Evolutionary conservation across 2,888 invertebrate genomes (phyloP).

Genomic region (Sphinx pinastri): DNA sequence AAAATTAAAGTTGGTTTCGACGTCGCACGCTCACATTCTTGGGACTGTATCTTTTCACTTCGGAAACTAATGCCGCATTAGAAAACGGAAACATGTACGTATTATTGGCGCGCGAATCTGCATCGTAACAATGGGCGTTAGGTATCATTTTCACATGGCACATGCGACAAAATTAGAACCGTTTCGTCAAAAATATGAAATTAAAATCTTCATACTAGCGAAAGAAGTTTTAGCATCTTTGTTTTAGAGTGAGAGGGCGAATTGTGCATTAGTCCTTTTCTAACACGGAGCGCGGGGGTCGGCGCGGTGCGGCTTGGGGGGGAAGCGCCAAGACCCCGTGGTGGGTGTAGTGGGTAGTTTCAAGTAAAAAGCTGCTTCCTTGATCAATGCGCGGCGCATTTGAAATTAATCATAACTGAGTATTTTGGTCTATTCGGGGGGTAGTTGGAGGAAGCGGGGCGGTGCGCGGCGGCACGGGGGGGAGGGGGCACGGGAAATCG

Average conservation of each 20-base stretch:
- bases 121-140: constrained; percentile 37
- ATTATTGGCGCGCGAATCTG: constrained; percentile 36
- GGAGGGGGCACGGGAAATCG: constrained; percentile 72
- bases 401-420: constrained; percentile 84
- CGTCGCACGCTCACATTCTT: constrained; percentile 67
- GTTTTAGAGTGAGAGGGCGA: constrained; percentile 82
- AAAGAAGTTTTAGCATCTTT: constrained; percentile 85
- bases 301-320: constrained; percentile 52
- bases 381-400: constrained; percentile 84
- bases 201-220: constrained; percentile 85
- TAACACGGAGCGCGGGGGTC: constrained; percentile 54
- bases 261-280: constrained; percentile 81
- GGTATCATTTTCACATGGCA: constrained; percentile 44
- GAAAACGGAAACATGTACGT: constrained; percentile 80
- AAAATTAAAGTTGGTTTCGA: constrained; percentile 53
- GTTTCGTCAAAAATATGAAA: constrained; percentile 84
- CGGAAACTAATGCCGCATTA: constrained; percentile 83
- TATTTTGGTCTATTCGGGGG: constrained; percentile 79
- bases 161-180: constrained; percentile 75
- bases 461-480: constrained; percentile 50
- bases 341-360: constrained; percentile 77
- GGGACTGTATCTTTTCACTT: constrained; percentile 84
- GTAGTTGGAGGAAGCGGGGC: constrained; percentile 41
- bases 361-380: constrained; percentile 83
- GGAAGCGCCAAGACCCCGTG: constrained; percentile 48